phyloP scores from a whole-genome alignment of 2,113 vertebrate genomes.

The Mionectes macconnelli region DNA sequence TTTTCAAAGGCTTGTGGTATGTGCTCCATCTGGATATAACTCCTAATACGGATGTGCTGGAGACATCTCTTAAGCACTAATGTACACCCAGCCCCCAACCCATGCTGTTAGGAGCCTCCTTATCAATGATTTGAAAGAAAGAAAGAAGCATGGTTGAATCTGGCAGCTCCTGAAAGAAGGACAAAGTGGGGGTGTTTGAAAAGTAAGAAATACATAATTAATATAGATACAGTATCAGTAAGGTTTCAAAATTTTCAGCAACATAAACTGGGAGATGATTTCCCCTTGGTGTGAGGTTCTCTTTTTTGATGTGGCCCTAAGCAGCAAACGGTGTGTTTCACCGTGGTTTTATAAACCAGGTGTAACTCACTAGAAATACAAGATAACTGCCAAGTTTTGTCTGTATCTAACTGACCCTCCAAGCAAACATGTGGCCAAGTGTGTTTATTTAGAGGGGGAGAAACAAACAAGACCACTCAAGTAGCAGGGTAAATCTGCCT shows the following conservation, averaged over 20 bases:
- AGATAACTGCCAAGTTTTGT: not conserved
- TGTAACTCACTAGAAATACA: not conserved
- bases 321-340: not conserved
- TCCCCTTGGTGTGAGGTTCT: not conserved
- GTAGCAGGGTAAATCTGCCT: not conserved
- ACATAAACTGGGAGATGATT: not conserved
- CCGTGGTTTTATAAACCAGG: not conserved
- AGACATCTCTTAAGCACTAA: constrained; percentile 14
- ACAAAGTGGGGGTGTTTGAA: not conserved
- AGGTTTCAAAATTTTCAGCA: not conserved
- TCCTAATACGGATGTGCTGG: constrained; percentile 22
- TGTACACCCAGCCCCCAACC: not conserved
- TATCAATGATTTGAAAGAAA: not conserved
- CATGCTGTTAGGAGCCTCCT: not conserved
- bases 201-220: not conserved
- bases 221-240: not conserved
- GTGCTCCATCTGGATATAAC: constrained; percentile 25
- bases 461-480: not conserved
- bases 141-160: not conserved
- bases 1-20: not conserved
- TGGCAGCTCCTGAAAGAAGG: not conserved
- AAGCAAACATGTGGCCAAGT: not conserved
- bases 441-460: not conserved
- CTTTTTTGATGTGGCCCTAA: not conserved
- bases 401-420: not conserved